phyloP scores from a whole-genome alignment of 1,140 invertebrate genomes.

The Octopus bimaculoides region DNA sequence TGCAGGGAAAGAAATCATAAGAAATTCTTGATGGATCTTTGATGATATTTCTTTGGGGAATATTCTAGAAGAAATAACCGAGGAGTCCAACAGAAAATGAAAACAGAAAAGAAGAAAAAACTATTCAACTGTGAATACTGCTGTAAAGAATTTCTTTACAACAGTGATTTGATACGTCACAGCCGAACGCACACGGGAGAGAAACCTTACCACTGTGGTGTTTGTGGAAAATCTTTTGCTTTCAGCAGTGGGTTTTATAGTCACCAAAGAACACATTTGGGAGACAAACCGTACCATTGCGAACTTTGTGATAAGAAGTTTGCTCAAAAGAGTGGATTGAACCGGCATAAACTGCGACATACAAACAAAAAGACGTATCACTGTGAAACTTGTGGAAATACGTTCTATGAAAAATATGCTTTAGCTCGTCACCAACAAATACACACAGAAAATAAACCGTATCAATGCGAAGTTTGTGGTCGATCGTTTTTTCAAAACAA shows the following conservation, averaged over 20 bases:
- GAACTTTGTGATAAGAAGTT: not conserved
- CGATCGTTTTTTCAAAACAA: conserved; percentile 14
- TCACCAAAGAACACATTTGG: not conserved
- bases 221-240: not conserved
- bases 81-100: too few species aligned
- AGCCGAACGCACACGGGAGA: not conserved
- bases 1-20: too few species aligned
- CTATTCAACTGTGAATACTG: too few species aligned
- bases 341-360: conserved; percentile 67
- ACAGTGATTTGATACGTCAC: not conserved
- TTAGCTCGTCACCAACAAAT: conserved; percentile 83
- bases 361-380: conserved; percentile 34
- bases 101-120: too few species aligned
- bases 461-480: conserved; percentile 66
- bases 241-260: not conserved
- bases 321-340: conserved; percentile 66
- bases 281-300: not conserved
- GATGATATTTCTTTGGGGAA: too few species aligned
- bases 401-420: conserved; percentile 85
- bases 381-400: conserved; percentile 75
- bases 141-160: not conserved
- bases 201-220: conserved; percentile 1
- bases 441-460: conserved; percentile 85
- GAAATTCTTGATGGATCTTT: too few species aligned
- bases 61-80: too few species aligned